These are phyloP conservation scores for Tryphoninae sp. DNA, from an alignment of 2,888 invertebrate species.

Conservation along the genomic window DNA sequence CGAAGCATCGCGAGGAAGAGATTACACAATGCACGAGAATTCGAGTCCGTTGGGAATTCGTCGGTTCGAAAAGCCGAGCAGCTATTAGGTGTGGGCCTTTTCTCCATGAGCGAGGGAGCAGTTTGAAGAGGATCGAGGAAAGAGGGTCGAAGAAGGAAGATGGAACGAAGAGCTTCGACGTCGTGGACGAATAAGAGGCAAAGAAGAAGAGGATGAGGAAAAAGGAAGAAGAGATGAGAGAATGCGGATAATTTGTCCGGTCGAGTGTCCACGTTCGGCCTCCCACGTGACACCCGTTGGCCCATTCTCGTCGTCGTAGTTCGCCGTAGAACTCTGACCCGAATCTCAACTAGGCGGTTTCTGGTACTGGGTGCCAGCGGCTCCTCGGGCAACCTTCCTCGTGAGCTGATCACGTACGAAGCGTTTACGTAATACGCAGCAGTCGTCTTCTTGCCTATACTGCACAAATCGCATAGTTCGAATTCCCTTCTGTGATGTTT, in stretches of 20 bases:
- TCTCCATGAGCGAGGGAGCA: conserved; percentile 22
- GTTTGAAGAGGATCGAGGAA: conserved; percentile 47
- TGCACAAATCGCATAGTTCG: conserved; percentile 17
- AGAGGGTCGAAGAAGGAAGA: conserved; percentile 37
- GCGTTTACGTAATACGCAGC: conserved; percentile 55
- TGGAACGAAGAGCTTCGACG: conserved; percentile 15
- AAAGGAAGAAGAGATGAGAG: conserved; percentile 49
- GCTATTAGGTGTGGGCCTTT: conserved; percentile 72
- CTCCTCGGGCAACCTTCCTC: conserved; percentile 2
- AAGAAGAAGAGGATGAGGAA: conserved; percentile 64
- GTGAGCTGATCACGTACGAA: conserved; percentile 53
- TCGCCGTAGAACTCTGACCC: conserved; percentile 72
- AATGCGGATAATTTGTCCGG: conserved; percentile 76
- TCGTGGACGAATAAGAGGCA: conserved; percentile 28
- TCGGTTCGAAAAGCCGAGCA: conserved; percentile 71
- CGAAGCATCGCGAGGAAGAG: conserved; percentile 37
- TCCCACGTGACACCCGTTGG: conserved; percentile 45
- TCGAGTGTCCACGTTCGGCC: conserved; percentile 63
- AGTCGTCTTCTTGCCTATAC: conserved; percentile 11
- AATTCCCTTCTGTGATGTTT: conserved; percentile 35
- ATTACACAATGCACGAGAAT: conserved; percentile 75
- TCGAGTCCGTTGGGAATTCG: conserved; percentile 74
- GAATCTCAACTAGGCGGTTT: conserved; percentile 77
- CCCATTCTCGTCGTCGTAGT: conserved; percentile 28
- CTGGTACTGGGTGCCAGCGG: conserved; percentile 35